Percentiles rank a stretch among this genome's conserved stretches.
Evolutionary conservation across 1,140 invertebrate species (phyloP).

Genomic region (Sarcophaga bullata): DNA sequence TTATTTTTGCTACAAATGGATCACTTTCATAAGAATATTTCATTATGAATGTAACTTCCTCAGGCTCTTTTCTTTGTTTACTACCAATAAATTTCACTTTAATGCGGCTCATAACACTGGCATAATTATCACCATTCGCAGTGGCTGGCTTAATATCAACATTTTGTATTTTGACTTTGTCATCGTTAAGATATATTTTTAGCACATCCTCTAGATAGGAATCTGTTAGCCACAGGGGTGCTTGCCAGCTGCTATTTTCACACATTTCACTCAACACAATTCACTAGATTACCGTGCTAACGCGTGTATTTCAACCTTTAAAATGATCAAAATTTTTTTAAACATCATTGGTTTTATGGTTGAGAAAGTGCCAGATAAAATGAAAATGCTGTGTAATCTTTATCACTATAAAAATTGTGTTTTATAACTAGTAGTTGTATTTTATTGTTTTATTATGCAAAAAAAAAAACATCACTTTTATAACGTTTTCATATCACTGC

Average conservation of each 20-base stretch:
- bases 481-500: not conserved
- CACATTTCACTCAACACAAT: not conserved
- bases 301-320: not conserved
- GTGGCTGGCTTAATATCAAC: slow-evolving; percentile 57
- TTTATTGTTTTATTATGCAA: not conserved
- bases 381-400: not conserved
- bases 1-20: slow-evolving; percentile 51
- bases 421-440: not conserved
- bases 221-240: slow-evolving; percentile 56
- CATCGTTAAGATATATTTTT: slow-evolving; percentile 50
- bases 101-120: slow-evolving; percentile 61
- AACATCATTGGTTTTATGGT: not conserved
- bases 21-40: slow-evolving; percentile 60
- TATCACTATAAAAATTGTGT: not conserved
- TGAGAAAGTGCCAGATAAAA: not conserved
- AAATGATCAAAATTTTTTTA: not conserved
- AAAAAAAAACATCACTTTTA: no score
- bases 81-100: slow-evolving; percentile 46
- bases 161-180: slow-evolving; percentile 46
- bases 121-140: slow-evolving; percentile 62
- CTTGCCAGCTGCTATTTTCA: slow-evolving; percentile 32
- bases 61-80: slow-evolving; percentile 41
- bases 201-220: slow-evolving; percentile 54
- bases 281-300: not conserved
- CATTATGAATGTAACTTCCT: slow-evolving; percentile 54